phyloP scores from a whole-genome alignment of 2,113 vertebrate genomes.

The Campylomormyrus numenius region DNA sequence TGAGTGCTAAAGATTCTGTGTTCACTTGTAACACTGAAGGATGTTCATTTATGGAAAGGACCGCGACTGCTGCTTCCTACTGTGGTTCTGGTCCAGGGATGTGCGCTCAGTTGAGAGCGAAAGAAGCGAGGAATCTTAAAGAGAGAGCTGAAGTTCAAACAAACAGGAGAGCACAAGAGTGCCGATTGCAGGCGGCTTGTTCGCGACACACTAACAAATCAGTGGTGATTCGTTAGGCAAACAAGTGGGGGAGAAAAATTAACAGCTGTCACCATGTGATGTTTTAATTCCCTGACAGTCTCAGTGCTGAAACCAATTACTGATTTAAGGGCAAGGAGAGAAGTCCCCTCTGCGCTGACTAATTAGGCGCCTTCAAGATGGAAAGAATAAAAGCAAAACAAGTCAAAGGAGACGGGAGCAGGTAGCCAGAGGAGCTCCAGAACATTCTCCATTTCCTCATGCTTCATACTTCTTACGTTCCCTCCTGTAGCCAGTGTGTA shows the following conservation, averaged over 20 bases:
- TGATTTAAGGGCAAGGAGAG: conserved; percentile 97
- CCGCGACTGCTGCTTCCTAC: neutral
- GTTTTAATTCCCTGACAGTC: conserved; percentile 99
- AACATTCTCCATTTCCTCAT: conserved; percentile 25
- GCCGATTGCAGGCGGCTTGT: conserved; percentile 92
- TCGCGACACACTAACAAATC: conserved; percentile 96
- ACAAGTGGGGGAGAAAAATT: conserved; percentile 83
- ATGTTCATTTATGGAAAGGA: neutral
- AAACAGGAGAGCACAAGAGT: conserved; percentile 67
- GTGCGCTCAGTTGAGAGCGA: neutral
- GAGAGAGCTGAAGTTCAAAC: neutral
- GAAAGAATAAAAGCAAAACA: conserved; percentile 95
- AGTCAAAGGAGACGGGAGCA: conserved; percentile 65
- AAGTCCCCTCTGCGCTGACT: conserved; percentile 86
- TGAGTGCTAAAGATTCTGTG: neutral
- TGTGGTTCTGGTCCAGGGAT: neutral
- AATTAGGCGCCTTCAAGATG: conserved; percentile 97
- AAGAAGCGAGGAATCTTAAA: neutral
- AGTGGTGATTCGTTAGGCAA: conserved; percentile 89
- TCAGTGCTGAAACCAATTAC: conserved; percentile 98
- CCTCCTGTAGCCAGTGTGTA: neutral
- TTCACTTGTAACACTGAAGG: neutral
- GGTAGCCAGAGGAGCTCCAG: conserved; percentile 62
- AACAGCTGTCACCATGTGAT: conserved; percentile 99
- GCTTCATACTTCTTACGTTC: neutral